Evolutionary conservation across 1,140 invertebrate genomes (phyloP).

Genomic region (Listronotus bonariensis): DNA sequence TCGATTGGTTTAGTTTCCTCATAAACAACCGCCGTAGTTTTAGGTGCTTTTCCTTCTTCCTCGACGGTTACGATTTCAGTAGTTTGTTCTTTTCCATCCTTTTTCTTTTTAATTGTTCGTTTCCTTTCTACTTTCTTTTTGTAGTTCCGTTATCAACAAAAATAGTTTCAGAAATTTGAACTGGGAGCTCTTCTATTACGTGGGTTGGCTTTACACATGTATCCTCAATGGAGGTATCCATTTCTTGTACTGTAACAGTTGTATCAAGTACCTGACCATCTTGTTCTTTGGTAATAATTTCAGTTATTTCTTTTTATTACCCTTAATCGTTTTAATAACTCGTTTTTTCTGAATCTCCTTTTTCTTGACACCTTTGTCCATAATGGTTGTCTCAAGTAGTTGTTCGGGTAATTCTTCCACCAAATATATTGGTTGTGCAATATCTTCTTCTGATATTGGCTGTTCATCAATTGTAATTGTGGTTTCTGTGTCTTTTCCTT

Average conservation of each 20-base stretch:
- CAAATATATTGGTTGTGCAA: conserved; percentile 44
- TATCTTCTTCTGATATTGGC: conserved; percentile 19
- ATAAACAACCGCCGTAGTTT: conserved; percentile 47
- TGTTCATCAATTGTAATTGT: conserved; percentile 53
- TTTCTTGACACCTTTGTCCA: conserved; percentile 50
- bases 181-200: too few species aligned
- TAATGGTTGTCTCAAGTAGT: conserved; percentile 47
- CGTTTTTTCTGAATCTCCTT: conserved; percentile 50
- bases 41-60: conserved; percentile 44
- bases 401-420: conserved; percentile 55
- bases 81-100: conserved; percentile 18
- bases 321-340: conserved; percentile 56
- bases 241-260: conserved; percentile 45
- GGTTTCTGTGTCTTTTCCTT: conserved; percentile 47
- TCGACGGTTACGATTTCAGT: conserved; percentile 44
- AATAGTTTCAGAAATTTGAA: too few species aligned
- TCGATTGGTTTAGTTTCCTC: conserved; percentile 33
- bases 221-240: conserved; percentile 53
- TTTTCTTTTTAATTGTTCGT: too few species aligned
- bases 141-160: too few species aligned
- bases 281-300: conserved; percentile 58
- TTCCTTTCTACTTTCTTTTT: too few species aligned
- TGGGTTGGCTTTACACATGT: conserved; percentile 21
- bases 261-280: conserved; percentile 52
- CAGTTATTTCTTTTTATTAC: conserved; percentile 56